A percentile compares a stretch with the other conserved stretches of the same genome.
These are phyloP conservation scores for Mungos mungo DNA, from an alignment of 2,113 vertebrate species.

Conservation along the genomic window DNA sequence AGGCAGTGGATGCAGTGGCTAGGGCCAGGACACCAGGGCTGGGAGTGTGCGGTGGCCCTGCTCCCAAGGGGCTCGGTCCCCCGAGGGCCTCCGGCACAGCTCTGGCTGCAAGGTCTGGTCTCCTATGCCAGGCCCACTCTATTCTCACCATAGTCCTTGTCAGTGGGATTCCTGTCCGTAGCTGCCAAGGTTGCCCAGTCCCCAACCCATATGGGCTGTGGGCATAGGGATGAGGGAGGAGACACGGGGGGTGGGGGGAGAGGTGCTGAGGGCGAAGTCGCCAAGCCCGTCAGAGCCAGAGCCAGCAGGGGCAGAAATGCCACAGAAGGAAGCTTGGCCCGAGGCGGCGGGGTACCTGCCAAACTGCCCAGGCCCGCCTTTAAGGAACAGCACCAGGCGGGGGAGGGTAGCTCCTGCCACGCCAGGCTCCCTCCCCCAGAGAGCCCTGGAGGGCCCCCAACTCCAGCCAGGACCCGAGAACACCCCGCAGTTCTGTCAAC, in stretches of 20 bases:
- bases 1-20: accelerated
- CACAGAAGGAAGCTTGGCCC: slow-evolving; percentile 56
- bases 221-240: not conserved
- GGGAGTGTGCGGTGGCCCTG: not conserved
- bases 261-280: not conserved
- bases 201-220: not conserved
- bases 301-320: not conserved
- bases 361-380: not conserved
- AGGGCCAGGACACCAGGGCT: accelerated
- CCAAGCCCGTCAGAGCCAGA: not conserved
- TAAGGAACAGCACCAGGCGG: not conserved
- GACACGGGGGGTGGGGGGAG: not conserved
- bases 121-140: not conserved
- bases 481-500: not conserved
- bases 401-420: not conserved
- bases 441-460: not conserved
- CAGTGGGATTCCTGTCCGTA: not conserved
- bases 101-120: not conserved
- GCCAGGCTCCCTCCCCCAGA: not conserved
- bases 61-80: not conserved
- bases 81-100: not conserved
- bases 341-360: not conserved
- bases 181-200: not conserved
- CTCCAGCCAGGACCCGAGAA: not conserved
- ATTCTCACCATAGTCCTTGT: not conserved